phyloP scores from a whole-genome alignment of 2,888 invertebrate species.

The Sinelater perroti region DNA sequence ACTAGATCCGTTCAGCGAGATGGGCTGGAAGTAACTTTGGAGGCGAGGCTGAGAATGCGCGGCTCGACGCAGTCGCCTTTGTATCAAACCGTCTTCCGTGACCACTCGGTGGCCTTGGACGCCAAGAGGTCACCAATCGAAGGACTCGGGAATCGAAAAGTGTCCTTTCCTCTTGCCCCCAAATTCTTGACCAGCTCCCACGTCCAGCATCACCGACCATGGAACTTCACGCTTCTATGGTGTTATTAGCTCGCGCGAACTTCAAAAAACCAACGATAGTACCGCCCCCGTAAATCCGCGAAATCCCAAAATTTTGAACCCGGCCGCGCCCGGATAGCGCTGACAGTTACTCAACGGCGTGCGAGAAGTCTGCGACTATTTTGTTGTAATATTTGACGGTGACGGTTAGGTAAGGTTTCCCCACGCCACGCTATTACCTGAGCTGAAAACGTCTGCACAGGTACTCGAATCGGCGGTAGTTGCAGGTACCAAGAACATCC shows the following conservation, averaged over 20 bases:
- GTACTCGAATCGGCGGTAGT: no score
- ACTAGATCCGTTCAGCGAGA: constrained; percentile 38
- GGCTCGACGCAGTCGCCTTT: constrained; percentile 23
- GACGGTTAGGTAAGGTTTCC: constrained; percentile 47
- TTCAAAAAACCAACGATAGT: neutral
- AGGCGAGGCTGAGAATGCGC: no score
- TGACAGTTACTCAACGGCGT: constrained; percentile 28
- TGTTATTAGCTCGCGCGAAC: no score
- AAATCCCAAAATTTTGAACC: constrained; percentile 7
- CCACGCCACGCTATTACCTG: constrained; percentile 52
- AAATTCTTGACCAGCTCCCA: neutral
- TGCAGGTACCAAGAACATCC: no score
- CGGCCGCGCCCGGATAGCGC: constrained; percentile 28
- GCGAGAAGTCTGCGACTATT: constrained; percentile 42
- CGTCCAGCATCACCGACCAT: no score
- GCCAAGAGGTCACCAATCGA: constrained; percentile 31
- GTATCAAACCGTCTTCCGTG: constrained; percentile 34
- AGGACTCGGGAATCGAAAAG: constrained; percentile 14
- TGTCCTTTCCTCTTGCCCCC: no score
- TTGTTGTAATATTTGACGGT: constrained; percentile 34
- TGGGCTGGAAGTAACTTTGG: constrained; percentile 31
- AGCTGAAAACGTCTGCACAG: constrained; percentile 57
- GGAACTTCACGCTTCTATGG: no score
- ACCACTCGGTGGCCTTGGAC: constrained; percentile 32
- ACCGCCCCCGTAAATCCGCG: no score